Evolutionary conservation across 2,113 vertebrate species (phyloP).

Genomic region (Poeciliopsis retropinna): DNA sequence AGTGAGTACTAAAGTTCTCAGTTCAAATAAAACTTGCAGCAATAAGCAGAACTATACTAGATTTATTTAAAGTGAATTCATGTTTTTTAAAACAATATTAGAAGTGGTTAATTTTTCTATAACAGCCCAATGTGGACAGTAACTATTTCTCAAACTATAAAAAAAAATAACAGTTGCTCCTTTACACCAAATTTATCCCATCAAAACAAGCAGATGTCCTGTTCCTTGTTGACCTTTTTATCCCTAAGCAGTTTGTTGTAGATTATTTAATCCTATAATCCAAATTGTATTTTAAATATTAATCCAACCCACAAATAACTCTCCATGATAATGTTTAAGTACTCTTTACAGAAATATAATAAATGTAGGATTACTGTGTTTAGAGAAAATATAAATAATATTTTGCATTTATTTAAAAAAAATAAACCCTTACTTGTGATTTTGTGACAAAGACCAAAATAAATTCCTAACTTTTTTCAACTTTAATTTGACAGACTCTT

Average conservation of each 20-base stretch:
- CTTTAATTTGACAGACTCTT: too few species aligned
- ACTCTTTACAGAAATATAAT: conserved; percentile 3
- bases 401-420: neutral
- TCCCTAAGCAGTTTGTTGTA: conserved; percentile 31
- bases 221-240: conserved; percentile 37
- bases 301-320: conserved; percentile 40
- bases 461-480: too few species aligned
- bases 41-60: neutral
- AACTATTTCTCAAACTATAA: neutral
- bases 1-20: conserved; percentile 20
- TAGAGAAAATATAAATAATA: neutral
- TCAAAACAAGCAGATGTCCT: conserved; percentile 6
- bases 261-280: conserved; percentile 33
- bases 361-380: neutral
- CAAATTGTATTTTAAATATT: conserved; percentile 25
- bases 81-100: neutral
- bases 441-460: too few species aligned
- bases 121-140: neutral
- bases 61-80: conserved; percentile 10
- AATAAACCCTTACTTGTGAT: neutral
- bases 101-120: neutral
- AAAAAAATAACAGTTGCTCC: conserved; percentile 2
- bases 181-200: neutral
- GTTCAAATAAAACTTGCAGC: conserved; percentile 19
- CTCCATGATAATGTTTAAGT: conserved; percentile 13